Percentiles rank a stretch among this genome's conserved stretches.
These are phyloP conservation scores for Bubo bubo DNA, from an alignment of 2,113 vertebrate genomes.

Conservation along the genomic window DNA sequence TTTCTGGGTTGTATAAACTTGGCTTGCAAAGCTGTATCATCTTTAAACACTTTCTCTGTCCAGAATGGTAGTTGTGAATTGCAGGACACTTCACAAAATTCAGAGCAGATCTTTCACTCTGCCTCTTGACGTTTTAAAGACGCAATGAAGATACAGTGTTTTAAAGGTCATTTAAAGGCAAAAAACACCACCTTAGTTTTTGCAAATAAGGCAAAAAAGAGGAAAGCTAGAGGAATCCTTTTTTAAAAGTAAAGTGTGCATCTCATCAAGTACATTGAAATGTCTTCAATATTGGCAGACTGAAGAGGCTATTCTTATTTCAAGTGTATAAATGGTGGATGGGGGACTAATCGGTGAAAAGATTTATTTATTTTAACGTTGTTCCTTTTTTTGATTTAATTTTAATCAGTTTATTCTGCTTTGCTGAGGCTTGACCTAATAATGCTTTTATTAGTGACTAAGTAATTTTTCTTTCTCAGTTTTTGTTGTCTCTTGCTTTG, in stretches of 20 bases:
- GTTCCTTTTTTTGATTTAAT: not conserved
- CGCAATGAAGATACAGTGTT: not conserved
- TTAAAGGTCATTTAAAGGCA: not conserved
- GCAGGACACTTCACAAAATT: not conserved
- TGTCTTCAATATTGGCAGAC: not conserved
- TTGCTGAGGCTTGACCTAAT: not conserved
- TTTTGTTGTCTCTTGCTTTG: conserved; percentile 12
- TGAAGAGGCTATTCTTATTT: not conserved
- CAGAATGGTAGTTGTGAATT: not conserved
- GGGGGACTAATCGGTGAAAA: not conserved
- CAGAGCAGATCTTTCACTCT: fast-evolving
- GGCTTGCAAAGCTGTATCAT: conserved; percentile 17
- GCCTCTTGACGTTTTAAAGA: not conserved
- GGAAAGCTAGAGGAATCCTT: not conserved
- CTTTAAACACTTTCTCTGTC: conserved; percentile 16
- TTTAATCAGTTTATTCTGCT: not conserved
- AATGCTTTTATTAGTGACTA: not conserved
- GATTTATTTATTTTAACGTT: not conserved
- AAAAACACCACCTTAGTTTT: not conserved
- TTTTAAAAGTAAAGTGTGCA: not conserved
- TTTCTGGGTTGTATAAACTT: conserved; percentile 38
- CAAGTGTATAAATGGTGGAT: not conserved
- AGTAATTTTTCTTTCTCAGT: not conserved
- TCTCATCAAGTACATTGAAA: not conserved
- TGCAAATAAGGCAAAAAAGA: not conserved